Conservation (phyloP, 2,113 vertebrate species). For the Euleptes europaea region DNA sequence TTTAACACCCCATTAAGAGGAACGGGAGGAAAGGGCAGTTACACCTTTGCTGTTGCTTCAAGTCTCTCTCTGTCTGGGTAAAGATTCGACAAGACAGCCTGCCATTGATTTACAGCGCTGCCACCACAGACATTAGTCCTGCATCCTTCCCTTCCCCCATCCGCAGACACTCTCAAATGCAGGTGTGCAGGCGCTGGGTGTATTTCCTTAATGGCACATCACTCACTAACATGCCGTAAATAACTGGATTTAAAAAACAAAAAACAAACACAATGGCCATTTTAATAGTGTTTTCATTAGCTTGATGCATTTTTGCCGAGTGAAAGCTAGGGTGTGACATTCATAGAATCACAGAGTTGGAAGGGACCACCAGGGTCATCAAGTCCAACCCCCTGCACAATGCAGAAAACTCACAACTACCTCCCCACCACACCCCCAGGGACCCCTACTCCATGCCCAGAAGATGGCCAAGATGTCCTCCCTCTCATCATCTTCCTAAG, state of each 20-base stretch:
- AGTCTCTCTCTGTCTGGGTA: slow-evolving; percentile 38
- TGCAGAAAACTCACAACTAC: too few species aligned
- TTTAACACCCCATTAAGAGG: slow-evolving; percentile 61
- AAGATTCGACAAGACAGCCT: slow-evolving; percentile 30
- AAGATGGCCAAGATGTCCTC: too few species aligned
- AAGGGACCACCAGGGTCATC: too few species aligned
- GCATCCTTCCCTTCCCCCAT: slow-evolving; percentile 1
- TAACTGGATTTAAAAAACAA: not conserved
- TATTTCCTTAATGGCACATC: slow-evolving; percentile 15
- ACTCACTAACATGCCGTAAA: slow-evolving; percentile 23
- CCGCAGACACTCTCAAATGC: not conserved
- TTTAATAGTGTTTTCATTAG: slow-evolving; percentile 22
- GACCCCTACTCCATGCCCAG: too few species aligned
- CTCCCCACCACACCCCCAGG: too few species aligned
- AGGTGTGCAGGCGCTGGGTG: not conserved
- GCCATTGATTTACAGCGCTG: slow-evolving; percentile 16
- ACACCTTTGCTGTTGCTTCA: slow-evolving; percentile 50
- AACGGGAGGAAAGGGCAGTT: slow-evolving; percentile 40
- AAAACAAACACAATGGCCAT: not conserved
- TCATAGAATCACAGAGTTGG: too few species aligned
- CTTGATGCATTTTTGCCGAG: slow-evolving; percentile 8
- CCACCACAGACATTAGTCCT: slow-evolving; percentile 9
- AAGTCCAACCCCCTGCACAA: too few species aligned
- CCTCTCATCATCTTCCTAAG: too few species aligned
- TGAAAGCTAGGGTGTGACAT: slow-evolving; percentile 8